Evolutionary conservation across 2,888 invertebrate species (phyloP).

Genomic region (Rhingia campestris): DNA sequence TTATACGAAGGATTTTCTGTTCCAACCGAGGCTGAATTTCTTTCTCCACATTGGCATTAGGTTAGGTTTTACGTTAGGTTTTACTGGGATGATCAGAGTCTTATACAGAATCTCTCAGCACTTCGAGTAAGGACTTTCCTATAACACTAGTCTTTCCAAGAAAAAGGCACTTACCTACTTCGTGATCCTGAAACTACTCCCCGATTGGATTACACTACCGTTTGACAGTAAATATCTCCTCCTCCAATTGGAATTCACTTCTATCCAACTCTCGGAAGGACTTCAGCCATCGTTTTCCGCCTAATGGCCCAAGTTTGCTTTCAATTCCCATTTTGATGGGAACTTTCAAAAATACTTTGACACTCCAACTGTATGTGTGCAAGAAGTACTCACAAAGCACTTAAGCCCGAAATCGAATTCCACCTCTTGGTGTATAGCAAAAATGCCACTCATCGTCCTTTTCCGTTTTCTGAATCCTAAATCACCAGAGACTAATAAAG

Average conservation of each 20-base stretch:
- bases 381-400: slow-evolving; percentile 18
- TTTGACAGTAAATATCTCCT: background rate
- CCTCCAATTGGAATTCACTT: slow-evolving; percentile 16
- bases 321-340: slow-evolving; percentile 42
- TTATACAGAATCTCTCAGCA: no score
- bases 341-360: slow-evolving; percentile 40
- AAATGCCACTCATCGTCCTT: slow-evolving; percentile 64
- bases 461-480: slow-evolving; percentile 69
- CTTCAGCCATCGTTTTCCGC: slow-evolving; percentile 7
- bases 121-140: no score
- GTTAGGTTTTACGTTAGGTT: no score
- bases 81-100: no score
- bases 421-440: slow-evolving; percentile 8
- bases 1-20: no score
- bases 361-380: background rate
- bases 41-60: no score
- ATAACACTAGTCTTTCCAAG: no score
- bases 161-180: no score
- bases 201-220: no score
- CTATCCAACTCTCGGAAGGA: background rate
- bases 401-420: slow-evolving; percentile 55
- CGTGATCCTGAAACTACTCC: no score
- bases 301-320: slow-evolving; percentile 20
- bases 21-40: no score
- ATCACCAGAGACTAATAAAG: slow-evolving; percentile 72